Evolutionary conservation across 2,113 vertebrate species (phyloP).

Genomic region (Mungos mungo): DNA sequence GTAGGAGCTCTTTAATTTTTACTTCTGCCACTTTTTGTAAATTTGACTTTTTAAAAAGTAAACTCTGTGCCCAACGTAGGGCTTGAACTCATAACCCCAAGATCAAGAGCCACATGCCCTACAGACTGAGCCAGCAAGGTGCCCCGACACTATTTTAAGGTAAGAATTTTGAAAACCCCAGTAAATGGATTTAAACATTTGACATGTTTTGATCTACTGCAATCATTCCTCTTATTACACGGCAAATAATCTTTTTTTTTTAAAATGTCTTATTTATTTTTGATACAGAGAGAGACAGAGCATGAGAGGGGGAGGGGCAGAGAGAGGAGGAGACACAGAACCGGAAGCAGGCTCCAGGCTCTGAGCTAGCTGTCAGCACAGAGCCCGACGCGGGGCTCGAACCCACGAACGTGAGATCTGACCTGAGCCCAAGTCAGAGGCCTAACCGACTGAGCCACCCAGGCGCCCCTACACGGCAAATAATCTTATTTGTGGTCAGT

Average conservation of each 20-base stretch:
- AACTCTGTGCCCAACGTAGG: not conserved
- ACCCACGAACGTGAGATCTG: too few relatives aligned
- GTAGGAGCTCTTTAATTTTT: not conserved
- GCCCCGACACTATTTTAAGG: not conserved
- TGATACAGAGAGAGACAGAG: too few relatives aligned
- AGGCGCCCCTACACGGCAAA: too few relatives aligned
- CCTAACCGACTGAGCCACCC: too few relatives aligned
- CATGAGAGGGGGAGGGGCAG: too few relatives aligned
- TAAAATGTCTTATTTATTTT: too few relatives aligned
- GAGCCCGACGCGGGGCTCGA: too few relatives aligned
- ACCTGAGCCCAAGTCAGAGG: too few relatives aligned
- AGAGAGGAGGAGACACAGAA: too few relatives aligned
- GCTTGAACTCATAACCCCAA: not conserved
- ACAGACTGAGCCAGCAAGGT: not conserved
- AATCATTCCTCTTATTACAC: not conserved
- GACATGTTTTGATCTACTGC: not conserved
- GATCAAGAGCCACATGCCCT: not conserved
- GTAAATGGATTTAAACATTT: not conserved
- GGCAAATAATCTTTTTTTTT: not conserved
- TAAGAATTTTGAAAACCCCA: not conserved
- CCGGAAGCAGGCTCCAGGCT: too few relatives aligned
- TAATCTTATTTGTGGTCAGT: not conserved
- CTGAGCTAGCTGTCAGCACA: too few relatives aligned
- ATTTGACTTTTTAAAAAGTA: not conserved
- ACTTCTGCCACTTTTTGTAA: not conserved